Evolutionary conservation across 1,140 invertebrate species (phyloP), one percentile per base, ranked within the genome.

Genomic region (Drosophila sucinea): DNA sequence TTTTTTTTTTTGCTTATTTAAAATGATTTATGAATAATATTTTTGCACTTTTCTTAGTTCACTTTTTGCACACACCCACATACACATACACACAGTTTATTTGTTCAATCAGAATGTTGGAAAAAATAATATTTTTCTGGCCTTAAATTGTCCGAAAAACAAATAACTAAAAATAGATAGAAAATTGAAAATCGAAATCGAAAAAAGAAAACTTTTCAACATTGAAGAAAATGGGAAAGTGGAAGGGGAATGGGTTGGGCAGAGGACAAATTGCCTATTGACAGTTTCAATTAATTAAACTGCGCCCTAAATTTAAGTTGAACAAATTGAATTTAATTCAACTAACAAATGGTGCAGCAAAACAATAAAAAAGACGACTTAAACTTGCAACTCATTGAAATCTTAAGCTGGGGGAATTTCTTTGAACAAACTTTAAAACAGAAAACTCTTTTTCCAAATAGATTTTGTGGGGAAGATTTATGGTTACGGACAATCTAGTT

Each of bases 81-180:
- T 30, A 38, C n/a, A 58, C 11, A 29, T 30, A 38, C 29, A 54
- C 56, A 4, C 32, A 79, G 74, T 86, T 82, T 86, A 87, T 86
- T 83, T 87, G 77, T 79, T 73, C 72, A 64, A 44, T 17, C 38
- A 47, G n/a, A 5, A 40, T 35, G 44, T 58, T 56, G 56, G 27
- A 62, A 67, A 60, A 72, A 56, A 56, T 30, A 58, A 58, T 68
- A 72, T 87, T 82, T 82, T 57, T 41, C 67, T 66, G 67, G 75
- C 82, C 83, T 85, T 82, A 78, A 87, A 75, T 60, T 55, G 47
- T 57, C n/a, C 57, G 66, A 54, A 73, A 80, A 56, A 69, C 40
- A 51, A 60, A 65, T 29, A 51, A 35, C 25, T 60, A 63, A 32
- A 69, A 70, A 72, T 72, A 79, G 63, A 75, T 68, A 72, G 3